These are phyloP conservation scores for Mayetiola destructor DNA, from an alignment of 2,888 invertebrate species.

Conservation along the genomic window DNA sequence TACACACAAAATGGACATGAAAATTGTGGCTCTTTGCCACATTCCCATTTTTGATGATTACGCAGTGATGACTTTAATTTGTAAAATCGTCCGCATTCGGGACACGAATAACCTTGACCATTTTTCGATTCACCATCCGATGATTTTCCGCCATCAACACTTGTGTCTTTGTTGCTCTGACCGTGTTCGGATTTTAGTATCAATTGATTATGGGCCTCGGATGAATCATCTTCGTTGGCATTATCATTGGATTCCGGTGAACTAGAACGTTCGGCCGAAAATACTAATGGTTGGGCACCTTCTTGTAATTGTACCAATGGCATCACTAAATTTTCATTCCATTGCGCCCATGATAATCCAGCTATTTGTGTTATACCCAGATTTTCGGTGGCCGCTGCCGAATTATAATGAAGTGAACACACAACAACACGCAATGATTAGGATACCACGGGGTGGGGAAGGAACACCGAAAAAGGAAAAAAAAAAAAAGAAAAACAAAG, in stretches of 20 bases:
- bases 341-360: conserved; percentile 56
- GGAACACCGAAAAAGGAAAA: conserved; percentile 1
- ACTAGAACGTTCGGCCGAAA: conserved; percentile 30
- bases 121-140: conserved; percentile 19
- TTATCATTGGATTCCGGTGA: conserved; percentile 26
- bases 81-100: conserved; percentile 71
- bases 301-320: conserved; percentile 49
- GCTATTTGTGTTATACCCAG: conserved; percentile 56
- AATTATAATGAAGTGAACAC: neutral
- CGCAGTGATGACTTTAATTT: conserved; percentile 72
- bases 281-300: conserved; percentile 34
- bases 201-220: conserved; percentile 19
- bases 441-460: neutral
- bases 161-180: neutral
- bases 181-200: neutral
- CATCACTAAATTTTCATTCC: conserved; percentile 60
- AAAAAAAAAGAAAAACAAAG: neutral
- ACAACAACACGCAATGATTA: conserved; percentile 1
- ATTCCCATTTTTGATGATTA: conserved; percentile 76
- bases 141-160: conserved; percentile 21
- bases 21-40: conserved; percentile 72
- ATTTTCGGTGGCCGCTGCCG: conserved; percentile 38
- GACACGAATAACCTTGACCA: conserved; percentile 53
- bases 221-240: conserved; percentile 19
- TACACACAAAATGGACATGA: conserved; percentile 70